Evolutionary conservation across 2,888 invertebrate species (phyloP), one percentile per base, ranked within the genome.

Genomic region (Heliconius cydno): DNA sequence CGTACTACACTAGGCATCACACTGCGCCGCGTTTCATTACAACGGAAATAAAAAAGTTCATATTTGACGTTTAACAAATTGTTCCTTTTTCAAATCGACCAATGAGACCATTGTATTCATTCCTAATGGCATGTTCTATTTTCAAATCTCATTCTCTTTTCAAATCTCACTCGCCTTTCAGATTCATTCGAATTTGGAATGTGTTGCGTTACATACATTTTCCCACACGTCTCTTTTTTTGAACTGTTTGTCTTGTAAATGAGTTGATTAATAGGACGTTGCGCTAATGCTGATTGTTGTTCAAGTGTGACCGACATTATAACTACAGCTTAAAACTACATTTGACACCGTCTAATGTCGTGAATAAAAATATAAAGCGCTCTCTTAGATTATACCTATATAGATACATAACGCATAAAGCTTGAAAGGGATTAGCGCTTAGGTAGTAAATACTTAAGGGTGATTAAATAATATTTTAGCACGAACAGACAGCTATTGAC

Each of bases 1-100:
- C 86, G 86, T 89, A 90, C 89, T 90, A 90, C 90, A 92, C 91
- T 91, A 94, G 92, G 90, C 92, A 92, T 91, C 93, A 92, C 89
- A 92, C 92, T 89, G 92, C 87, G 90, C 87, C 85, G 86, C 89
- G 90, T 92, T 93, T 92, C 94, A 93, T 94, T 94, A 93, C 93
- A 92, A 89, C 91, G 90, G 89, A 92, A 93, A 94, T 91, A 92
- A 92, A 73, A 94, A 94, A 94, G 90, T 92, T 94, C 93, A 94
- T 94, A 94, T 94, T 94, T 94, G 95, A 94, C 95, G 94, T 94
- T 94, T 94, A 95, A 95, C 95, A 95, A 95, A 95, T 95, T 94
- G 94, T 94, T 94, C 94, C 94, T 94, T 95, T 95, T 95, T 95
- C 91, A 95, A 94, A 95, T 95, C 94, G 91, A 94, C 95, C 94